These are phyloP conservation scores for Prunella himalayana DNA, from an alignment of 2,113 vertebrate genomes.

Conservation along the genomic window DNA sequence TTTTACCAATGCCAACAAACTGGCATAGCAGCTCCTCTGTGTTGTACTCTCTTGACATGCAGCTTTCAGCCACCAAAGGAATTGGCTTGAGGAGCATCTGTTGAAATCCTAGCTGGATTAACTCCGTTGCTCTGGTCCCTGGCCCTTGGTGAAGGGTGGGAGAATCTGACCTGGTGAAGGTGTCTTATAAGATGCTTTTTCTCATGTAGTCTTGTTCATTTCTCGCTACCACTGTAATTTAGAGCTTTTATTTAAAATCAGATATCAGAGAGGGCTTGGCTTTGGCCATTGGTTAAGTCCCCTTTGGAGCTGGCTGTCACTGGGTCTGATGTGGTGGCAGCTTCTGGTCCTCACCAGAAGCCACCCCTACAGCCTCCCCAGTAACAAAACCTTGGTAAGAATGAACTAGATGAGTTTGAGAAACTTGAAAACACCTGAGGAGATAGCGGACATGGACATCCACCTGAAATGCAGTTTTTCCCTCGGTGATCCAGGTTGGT, in stretches of 20 bases:
- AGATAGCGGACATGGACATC: background rate
- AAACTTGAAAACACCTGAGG: background rate
- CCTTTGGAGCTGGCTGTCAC: background rate
- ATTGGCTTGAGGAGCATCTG: background rate
- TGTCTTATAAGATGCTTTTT: background rate
- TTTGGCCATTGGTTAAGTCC: background rate
- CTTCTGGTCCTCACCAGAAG: background rate
- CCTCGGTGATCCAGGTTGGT: background rate
- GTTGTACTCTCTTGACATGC: background rate
- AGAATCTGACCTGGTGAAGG: background rate
- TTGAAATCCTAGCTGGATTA: background rate
- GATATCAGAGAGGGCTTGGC: background rate
- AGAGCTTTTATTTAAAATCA: background rate
- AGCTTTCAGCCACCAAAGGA: background rate
- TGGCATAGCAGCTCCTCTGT: background rate
- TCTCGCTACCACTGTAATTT: background rate
- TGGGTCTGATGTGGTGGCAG: background rate
- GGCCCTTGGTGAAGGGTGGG: background rate
- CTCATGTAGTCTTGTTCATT: background rate
- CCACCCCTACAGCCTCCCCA: background rate
- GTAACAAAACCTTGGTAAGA: background rate
- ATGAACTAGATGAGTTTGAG: background rate
- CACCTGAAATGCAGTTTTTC: background rate
- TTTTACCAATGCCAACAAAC: background rate
- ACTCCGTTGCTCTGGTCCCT: background rate